Evolutionary conservation across 1,140 invertebrate species (phyloP), one percentile per base, ranked within the genome.

Genomic region (Popillia japonica): DNA sequence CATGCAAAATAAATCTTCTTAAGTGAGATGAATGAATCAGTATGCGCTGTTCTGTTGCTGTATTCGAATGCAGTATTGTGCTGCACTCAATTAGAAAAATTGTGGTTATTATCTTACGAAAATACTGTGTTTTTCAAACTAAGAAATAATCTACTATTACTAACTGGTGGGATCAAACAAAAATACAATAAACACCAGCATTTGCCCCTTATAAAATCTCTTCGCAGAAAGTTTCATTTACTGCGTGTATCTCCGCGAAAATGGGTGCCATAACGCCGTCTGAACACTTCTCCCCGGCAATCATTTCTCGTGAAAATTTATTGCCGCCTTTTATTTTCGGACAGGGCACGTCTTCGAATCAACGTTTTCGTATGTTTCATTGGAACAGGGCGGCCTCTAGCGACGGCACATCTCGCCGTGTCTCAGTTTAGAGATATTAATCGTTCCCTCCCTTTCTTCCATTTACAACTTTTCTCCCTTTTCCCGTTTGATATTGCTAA

Each of bases 381-480:
- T 55, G 48, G 17, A 14, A n/a, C 27, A 22, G 11, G 61, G 61
- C 61, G 14, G 61, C 61, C 22, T 68, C 27, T 22, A 68, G 61
- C 61, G 20, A 22, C 61, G 20, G 20, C 17, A 34, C 27, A 34
- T 34, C 27, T 34, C 27, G 27, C 27, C 27, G 61, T 10, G 61
- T 27, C 27, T 68, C 27, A 9, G 27, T 48, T 48, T 48, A 22
- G 11, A 34, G 27, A 68, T 68, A 68, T 68, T 68, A 27, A 68
- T 68, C 27, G 27, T 10, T 27, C 61, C 20, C 61, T 27, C 20
- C 27, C 22, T 11, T 27, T 27, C 22, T 17, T 23, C 61, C 23
- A 34, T 68, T 68, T 68, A 68, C 61, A 34, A 68, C 61, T 68
- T 68, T 68, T 68, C 61, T 34, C 61, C 61, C 22, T 34, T 68